Percentiles rank a stretch among this genome's conserved stretches.
phyloP scores from a whole-genome alignment of 2,888 invertebrate genomes.

The Latrodectus elegans region DNA sequence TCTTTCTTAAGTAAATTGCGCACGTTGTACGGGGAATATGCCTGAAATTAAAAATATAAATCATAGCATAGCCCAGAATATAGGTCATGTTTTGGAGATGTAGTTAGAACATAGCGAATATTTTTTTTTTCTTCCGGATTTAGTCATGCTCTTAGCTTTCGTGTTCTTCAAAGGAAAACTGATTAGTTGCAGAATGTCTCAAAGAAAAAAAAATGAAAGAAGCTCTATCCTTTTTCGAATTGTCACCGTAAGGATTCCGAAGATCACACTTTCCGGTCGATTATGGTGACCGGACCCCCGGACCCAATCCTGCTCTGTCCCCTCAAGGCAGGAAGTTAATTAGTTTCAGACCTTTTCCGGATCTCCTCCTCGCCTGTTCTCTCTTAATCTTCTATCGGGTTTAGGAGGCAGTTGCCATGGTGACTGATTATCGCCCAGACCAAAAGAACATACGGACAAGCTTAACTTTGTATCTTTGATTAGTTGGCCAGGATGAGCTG shows the following conservation, averaged over 20 bases:
- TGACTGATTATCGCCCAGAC: constrained; percentile 34
- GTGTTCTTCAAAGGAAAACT: not conserved
- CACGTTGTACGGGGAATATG: too few relatives aligned
- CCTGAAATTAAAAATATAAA: too few relatives aligned
- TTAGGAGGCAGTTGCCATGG: constrained; percentile 18
- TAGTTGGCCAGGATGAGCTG: not conserved
- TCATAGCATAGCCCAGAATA: too few relatives aligned
- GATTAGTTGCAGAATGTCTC: not conserved
- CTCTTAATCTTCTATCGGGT: constrained; percentile 12
- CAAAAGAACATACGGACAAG: constrained; percentile 6
- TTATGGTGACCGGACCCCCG: constrained; percentile 18
- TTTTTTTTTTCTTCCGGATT: too few relatives aligned
- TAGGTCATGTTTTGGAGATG: too few relatives aligned
- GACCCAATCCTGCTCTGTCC: constrained; percentile 21
- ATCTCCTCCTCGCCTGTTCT: not conserved
- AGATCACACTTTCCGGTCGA: constrained; percentile 36
- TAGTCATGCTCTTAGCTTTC: not conserved
- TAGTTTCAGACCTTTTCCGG: constrained; percentile 26
- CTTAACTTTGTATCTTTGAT: constrained; percentile 56
- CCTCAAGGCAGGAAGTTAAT: constrained; percentile 38
- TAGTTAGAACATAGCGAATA: too few relatives aligned
- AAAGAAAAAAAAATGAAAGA: not conserved
- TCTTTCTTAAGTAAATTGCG: too few relatives aligned
- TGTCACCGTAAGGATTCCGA: constrained; percentile 7
- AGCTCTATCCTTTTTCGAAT: not conserved